These are phyloP conservation scores for Seriola rivoliana DNA, from an alignment of 2,113 vertebrate genomes.

Conservation along the genomic window DNA sequence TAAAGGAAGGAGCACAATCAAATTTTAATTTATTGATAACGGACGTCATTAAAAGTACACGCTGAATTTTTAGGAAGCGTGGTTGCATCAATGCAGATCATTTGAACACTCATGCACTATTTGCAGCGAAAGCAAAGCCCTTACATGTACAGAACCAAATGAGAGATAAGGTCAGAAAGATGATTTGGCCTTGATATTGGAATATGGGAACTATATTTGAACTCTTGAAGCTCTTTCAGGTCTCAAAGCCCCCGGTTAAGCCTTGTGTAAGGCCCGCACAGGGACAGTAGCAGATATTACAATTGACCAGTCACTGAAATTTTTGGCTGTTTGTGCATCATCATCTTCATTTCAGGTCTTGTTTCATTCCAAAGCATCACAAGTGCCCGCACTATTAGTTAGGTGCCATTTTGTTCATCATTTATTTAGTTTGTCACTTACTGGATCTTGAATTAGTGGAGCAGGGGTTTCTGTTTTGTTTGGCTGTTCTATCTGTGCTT, in stretches of 20 bases:
- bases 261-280: background rate
- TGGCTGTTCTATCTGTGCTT: slow-evolving; percentile 20
- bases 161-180: slow-evolving; percentile 20
- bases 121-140: slow-evolving; percentile 76
- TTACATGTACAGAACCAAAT: slow-evolving; percentile 66
- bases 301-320: slow-evolving; percentile 61
- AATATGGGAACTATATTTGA: slow-evolving; percentile 18
- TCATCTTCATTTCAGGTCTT: slow-evolving; percentile 61
- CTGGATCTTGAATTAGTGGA: slow-evolving; percentile 22
- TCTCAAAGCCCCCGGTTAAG: slow-evolving; percentile 5
- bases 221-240: slow-evolving; percentile 41
- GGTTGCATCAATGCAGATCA: slow-evolving; percentile 31
- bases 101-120: slow-evolving; percentile 62
- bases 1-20: slow-evolving; percentile 65
- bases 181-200: slow-evolving; percentile 25
- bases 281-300: slow-evolving; percentile 52
- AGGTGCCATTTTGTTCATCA: slow-evolving; percentile 50
- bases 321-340: slow-evolving; percentile 33
- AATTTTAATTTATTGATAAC: slow-evolving; percentile 42
- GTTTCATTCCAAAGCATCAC: slow-evolving; percentile 60
- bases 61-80: slow-evolving; percentile 28
- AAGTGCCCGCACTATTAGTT: slow-evolving; percentile 61
- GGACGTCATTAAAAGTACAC: slow-evolving; percentile 20
- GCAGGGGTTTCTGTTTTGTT: slow-evolving; percentile 3
- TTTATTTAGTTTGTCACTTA: slow-evolving; percentile 30